Conservation (phyloP, 2,113 vertebrate genomes). For the Pyrgilauda ruficollis region DNA sequence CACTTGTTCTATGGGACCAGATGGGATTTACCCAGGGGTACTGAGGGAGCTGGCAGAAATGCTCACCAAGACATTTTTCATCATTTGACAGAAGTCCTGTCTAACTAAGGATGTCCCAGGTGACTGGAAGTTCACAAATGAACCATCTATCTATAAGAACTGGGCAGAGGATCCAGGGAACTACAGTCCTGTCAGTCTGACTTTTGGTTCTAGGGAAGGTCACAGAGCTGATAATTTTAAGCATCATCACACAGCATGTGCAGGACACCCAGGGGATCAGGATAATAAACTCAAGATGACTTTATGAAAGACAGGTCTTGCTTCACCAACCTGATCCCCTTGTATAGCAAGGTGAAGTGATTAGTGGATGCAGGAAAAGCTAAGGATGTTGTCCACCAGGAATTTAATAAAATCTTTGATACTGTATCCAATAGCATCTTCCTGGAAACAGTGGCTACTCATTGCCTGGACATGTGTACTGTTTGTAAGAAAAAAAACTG, state of each 20-base stretch:
- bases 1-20: no score
- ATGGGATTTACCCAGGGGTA: background rate
- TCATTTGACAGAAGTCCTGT: background rate
- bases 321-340: no score
- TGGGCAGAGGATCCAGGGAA: background rate
- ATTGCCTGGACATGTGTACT: background rate
- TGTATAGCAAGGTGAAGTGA: background rate
- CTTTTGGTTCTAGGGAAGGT: background rate
- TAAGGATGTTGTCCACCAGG: no score
- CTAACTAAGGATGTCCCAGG: background rate
- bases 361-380: background rate
- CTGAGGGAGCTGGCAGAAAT: background rate
- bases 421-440: background rate
- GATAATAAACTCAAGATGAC: background rate
- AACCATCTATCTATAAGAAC: no score
- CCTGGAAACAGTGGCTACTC: background rate
- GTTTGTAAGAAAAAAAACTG: background rate
- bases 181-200: background rate
- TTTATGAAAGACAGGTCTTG: background rate
- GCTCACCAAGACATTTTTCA: background rate
- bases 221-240: background rate
- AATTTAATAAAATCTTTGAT: background rate
- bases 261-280: background rate
- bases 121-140: background rate
- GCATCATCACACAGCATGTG: background rate